These are phyloP conservation scores for Melanogrammus aeglefinus DNA, from an alignment of 2,797 vertebrate genomes.

Conservation along the genomic window DNA sequence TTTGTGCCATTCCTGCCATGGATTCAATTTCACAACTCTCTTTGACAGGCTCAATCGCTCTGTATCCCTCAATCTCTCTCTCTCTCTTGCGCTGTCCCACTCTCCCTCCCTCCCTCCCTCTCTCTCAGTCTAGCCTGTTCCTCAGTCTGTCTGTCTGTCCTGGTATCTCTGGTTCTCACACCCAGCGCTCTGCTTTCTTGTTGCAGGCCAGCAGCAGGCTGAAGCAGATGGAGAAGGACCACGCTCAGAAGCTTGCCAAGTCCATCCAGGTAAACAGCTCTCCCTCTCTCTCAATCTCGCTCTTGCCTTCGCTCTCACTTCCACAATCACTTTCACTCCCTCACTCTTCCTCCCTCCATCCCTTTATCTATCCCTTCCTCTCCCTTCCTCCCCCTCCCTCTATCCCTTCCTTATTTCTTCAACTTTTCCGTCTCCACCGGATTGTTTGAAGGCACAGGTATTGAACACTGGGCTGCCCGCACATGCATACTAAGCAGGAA, in stretches of 20 bases:
- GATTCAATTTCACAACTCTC: constrained; percentile 66
- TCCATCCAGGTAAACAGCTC: constrained; percentile 82
- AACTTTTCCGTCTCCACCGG: constrained; percentile 38
- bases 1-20: constrained; percentile 66
- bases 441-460: constrained; percentile 31
- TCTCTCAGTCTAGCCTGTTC: constrained; percentile 30
- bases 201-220: constrained; percentile 84
- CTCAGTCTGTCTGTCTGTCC: constrained; percentile 59
- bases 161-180: constrained; percentile 40
- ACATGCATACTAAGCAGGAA: constrained; percentile 4
- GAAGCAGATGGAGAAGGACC: constrained; percentile 88
- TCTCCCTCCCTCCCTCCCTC: constrained; percentile 47
- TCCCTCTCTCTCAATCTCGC: constrained; percentile 26
- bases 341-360: constrained; percentile 13
- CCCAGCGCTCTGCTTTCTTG: constrained; percentile 54
- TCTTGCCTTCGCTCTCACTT: constrained; percentile 38
- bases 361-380: not conserved
- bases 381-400: constrained; percentile 11
- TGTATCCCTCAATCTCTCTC: constrained; percentile 31
- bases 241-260: constrained; percentile 80
- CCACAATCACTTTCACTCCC: constrained; percentile 42
- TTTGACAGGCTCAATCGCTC: constrained; percentile 17
- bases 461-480: constrained; percentile 12
- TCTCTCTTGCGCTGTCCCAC: constrained; percentile 45
- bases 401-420: constrained; percentile 35